Conservation (phyloP, 2,888 invertebrate genomes). For the Vesta saturnalis region DNA sequence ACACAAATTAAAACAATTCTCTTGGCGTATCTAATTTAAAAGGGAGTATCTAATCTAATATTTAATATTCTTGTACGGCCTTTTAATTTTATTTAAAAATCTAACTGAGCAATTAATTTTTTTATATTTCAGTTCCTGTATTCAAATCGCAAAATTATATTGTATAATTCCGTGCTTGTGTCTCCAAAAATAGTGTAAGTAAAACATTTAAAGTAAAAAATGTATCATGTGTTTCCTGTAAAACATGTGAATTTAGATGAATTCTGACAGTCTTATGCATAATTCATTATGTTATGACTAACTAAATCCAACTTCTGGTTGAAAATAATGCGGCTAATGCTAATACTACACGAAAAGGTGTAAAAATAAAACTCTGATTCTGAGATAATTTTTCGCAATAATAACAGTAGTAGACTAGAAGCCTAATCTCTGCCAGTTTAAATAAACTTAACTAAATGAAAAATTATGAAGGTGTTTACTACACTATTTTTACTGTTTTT, state of each 20-base stretch:
- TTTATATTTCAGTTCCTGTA: no score
- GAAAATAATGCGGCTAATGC: constrained; percentile 38
- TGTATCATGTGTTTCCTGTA: constrained; percentile 45
- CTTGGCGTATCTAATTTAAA: no score
- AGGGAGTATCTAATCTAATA: no score
- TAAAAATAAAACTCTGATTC: constrained; percentile 10
- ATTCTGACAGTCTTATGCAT: constrained; percentile 48
- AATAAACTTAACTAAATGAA: neutral
- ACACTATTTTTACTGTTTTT: neutral
- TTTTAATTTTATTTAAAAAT: no score
- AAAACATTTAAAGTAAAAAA: constrained; percentile 43
- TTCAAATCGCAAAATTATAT: no score
- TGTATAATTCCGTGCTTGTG: constrained; percentile 1
- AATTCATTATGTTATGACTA: constrained; percentile 52
- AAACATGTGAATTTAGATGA: constrained; percentile 46
- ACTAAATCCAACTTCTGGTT: constrained; percentile 49
- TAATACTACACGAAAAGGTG: constrained; percentile 12
- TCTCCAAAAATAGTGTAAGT: constrained; percentile 13
- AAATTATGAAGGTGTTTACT: no score
- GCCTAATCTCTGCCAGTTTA: no score
- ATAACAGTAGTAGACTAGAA: neutral
- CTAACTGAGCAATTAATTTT: no score
- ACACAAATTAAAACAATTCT: no score
- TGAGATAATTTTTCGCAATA: constrained; percentile 4
- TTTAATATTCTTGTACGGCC: no score